Conservation (phyloP, 2,113 vertebrate species). For the Theropithecus gelada region DNA sequence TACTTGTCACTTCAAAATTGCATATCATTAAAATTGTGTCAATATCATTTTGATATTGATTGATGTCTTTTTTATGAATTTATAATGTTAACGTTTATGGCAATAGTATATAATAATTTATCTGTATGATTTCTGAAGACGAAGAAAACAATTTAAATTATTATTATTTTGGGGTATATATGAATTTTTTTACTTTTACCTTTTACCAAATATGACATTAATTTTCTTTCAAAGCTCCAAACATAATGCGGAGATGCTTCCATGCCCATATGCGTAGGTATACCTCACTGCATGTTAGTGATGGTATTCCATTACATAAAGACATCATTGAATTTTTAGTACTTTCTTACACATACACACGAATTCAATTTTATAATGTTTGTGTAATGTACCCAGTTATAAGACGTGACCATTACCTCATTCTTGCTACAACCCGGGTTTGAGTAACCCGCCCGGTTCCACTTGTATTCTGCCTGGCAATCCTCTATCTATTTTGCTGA, state of each 20-base stretch:
- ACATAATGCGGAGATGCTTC: background rate
- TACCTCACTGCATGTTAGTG: background rate
- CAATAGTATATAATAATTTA: background rate
- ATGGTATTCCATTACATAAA: background rate
- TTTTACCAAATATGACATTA: background rate
- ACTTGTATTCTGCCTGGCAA: background rate
- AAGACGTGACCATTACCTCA: background rate
- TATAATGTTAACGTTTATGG: background rate
- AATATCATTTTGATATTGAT: background rate
- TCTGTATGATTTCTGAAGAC: background rate
- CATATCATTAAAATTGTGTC: background rate
- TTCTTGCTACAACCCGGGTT: background rate
- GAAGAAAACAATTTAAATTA: background rate
- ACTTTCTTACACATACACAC: background rate
- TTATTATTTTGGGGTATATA: background rate
- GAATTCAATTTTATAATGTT: background rate
- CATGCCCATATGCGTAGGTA: background rate
- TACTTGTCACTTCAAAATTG: background rate
- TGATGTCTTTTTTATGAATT: background rate
- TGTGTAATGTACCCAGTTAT: background rate
- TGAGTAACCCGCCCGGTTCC: background rate
- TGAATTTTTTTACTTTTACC: background rate
- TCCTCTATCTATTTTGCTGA: background rate
- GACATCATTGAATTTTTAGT: background rate
- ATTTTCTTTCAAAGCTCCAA: background rate